phyloP scores from a whole-genome alignment of 92 coral and sea anemone genomes.

The Galaxea fascicularis region DNA sequence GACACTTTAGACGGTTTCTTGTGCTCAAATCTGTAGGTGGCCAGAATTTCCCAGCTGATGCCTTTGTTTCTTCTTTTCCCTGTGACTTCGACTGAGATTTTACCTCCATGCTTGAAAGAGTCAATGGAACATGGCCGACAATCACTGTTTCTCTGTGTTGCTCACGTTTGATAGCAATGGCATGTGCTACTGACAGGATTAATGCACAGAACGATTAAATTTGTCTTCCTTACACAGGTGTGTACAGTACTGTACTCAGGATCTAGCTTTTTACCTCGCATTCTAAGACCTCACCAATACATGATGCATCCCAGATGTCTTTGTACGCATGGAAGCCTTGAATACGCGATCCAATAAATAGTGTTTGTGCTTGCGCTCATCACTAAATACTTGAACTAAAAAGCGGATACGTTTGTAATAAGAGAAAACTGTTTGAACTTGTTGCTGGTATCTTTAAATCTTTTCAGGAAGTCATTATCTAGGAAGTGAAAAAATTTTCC shows the following conservation, averaged over 20 bases:
- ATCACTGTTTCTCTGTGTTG: constrained; percentile 23
- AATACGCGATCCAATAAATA: constrained; percentile 28
- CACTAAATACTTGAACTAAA: constrained; percentile 26
- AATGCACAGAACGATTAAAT: constrained; percentile 8
- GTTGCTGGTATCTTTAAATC: not conserved
- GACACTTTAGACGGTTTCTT: constrained; percentile 51
- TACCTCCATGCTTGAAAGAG: constrained; percentile 40
- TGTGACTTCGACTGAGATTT: constrained; percentile 47
- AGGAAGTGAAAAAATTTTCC: constrained; percentile 6
- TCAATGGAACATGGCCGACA: constrained; percentile 48
- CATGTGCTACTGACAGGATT: constrained; percentile 35
- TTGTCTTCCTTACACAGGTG: constrained; percentile 11
- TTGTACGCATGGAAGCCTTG: constrained; percentile 49
- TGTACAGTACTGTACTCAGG: constrained; percentile 33
- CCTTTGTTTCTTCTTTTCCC: constrained; percentile 68
- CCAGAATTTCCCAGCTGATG: constrained; percentile 57
- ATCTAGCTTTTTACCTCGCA: constrained; percentile 41
- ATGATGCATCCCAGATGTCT: constrained; percentile 55
- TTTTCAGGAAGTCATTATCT: not conserved
- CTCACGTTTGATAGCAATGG: constrained; percentile 41
- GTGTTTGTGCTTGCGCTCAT: constrained; percentile 31
- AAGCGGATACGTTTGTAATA: constrained; percentile 32
- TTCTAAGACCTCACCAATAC: constrained; percentile 45
- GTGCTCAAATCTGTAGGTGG: constrained; percentile 45
- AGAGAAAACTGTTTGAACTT: not conserved